phyloP scores from a whole-genome alignment of 2,113 vertebrate genomes.

The Capreolus pygargus region DNA sequence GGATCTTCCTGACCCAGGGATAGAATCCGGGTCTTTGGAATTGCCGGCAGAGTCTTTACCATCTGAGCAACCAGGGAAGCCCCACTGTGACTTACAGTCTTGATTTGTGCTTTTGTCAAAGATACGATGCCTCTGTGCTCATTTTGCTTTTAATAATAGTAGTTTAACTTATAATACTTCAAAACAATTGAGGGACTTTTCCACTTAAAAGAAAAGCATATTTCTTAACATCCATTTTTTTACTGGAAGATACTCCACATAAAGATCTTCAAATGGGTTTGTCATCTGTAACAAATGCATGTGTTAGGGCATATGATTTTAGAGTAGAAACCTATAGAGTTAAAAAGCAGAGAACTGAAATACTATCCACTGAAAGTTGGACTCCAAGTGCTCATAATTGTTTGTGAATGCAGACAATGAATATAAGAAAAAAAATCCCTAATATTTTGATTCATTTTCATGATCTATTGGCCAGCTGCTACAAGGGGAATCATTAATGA shows the following conservation, averaged over 20 bases:
- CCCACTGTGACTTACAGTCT: not conserved
- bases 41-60: not conserved
- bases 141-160: not conserved
- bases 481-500: constrained; percentile 81
- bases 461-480: constrained; percentile 81
- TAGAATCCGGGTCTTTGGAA: not conserved
- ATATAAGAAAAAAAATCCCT: constrained; percentile 31
- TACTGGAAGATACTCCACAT: not conserved
- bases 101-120: not conserved
- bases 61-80: not conserved
- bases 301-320: not conserved
- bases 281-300: not conserved
- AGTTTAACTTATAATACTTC: not conserved
- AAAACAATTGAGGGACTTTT: not conserved
- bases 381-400: constrained; percentile 72
- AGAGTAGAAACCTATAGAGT: not conserved
- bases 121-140: not conserved
- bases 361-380: constrained; percentile 40
- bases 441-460: constrained; percentile 80
- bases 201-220: not conserved
- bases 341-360: constrained; percentile 59
- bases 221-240: not conserved
- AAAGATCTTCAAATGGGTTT: constrained; percentile 2
- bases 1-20: not conserved
- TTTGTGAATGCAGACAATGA: constrained; percentile 67